Percentiles rank a stretch among this genome's conserved stretches.
These are phyloP conservation scores for Tiliacea aurago DNA, from an alignment of 2,888 invertebrate genomes.

Conservation along the genomic window DNA sequence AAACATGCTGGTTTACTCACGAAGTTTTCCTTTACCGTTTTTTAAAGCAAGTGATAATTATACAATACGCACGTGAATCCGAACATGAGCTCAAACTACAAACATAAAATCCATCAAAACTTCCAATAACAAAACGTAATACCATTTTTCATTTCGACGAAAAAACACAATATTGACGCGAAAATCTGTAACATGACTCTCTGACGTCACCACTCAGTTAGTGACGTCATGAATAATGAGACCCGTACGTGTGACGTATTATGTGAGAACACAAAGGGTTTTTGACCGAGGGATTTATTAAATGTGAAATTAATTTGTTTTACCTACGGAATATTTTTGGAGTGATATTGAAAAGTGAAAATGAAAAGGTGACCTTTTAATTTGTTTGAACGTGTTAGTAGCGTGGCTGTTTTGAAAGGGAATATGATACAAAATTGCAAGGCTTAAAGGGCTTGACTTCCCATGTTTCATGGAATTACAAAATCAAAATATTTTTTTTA, in stretches of 20 bases:
- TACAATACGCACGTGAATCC: too few species aligned
- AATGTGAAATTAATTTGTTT: slow-evolving; percentile 36
- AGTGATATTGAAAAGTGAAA: slow-evolving; percentile 7
- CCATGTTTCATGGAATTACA: neutral
- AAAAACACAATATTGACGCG: slow-evolving; percentile 57
- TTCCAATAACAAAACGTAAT: slow-evolving; percentile 39
- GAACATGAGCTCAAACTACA: neutral
- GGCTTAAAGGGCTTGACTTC: too few species aligned
- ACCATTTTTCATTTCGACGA: slow-evolving; percentile 39
- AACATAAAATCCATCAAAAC: slow-evolving; percentile 15
- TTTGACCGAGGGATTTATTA: slow-evolving; percentile 48
- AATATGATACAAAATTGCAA: too few species aligned
- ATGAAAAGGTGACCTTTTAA: neutral
- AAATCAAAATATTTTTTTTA: neutral
- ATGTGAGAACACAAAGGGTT: slow-evolving; percentile 44
- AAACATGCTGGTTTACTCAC: too few species aligned
- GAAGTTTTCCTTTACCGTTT: too few species aligned
- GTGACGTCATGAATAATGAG: slow-evolving; percentile 72
- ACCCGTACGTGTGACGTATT: slow-evolving; percentile 54
- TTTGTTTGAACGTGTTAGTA: neutral
- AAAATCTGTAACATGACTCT: slow-evolving; percentile 50
- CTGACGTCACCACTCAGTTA: slow-evolving; percentile 60
- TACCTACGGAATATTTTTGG: neutral
- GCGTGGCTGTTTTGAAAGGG: neutral
- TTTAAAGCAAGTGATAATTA: too few species aligned